These are phyloP conservation scores for Rhopalosiphum maidis DNA, from an alignment of 1,140 invertebrate species.

Conservation along the genomic window DNA sequence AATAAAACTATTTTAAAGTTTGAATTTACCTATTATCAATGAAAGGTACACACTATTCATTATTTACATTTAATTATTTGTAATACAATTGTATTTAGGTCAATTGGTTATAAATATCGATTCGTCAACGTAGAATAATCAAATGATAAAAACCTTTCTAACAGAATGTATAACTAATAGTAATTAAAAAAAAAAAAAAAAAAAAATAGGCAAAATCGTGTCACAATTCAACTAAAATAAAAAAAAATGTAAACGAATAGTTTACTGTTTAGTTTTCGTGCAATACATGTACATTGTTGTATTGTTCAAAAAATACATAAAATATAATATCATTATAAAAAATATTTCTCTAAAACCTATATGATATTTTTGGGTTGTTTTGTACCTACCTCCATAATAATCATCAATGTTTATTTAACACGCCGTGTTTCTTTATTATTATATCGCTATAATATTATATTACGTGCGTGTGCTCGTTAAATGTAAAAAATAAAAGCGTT, in stretches of 20 bases:
- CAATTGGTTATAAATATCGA: neutral
- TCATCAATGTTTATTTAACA: neutral
- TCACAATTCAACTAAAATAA: neutral
- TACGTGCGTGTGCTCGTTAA: neutral
- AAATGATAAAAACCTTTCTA: neutral
- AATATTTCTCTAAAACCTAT: neutral
- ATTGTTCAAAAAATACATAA: neutral
- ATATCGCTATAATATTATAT: neutral
- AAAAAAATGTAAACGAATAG: neutral
- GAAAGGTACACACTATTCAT: neutral
- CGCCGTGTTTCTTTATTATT: neutral
- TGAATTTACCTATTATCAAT: neutral
- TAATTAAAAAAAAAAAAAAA: neutral
- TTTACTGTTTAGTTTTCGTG: neutral
- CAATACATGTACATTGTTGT: neutral
- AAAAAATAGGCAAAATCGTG: neutral
- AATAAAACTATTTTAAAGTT: neutral
- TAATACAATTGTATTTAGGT: neutral
- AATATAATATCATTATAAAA: neutral
- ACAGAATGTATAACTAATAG: neutral
- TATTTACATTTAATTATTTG: neutral
- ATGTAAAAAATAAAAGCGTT: constrained; percentile 5
- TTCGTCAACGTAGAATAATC: neutral
- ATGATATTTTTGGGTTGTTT: neutral
- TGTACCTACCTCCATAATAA: neutral